Evolutionary conservation across 2,888 invertebrate genomes (phyloP).

Genomic region (Villa cingulata): DNA sequence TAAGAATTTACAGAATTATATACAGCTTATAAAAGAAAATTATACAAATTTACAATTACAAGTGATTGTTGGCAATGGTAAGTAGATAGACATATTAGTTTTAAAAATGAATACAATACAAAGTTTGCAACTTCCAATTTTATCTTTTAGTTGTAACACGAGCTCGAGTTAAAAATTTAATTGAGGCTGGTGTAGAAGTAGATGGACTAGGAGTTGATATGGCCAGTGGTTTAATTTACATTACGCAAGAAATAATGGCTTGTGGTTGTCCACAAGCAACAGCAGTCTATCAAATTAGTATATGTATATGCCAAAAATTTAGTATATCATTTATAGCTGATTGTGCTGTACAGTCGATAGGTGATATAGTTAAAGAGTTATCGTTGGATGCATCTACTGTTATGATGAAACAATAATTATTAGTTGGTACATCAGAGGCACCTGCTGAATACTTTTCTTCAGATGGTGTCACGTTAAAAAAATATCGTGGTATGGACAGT

Average conservation of each 20-base stretch:
- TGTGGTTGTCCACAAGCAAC: conserved; percentile 97
- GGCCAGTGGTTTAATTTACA: conserved; percentile 99
- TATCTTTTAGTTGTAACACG: conserved; percentile 68
- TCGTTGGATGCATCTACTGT: conserved; percentile 88
- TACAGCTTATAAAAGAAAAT: conserved; percentile 72
- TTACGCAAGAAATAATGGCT: conserved; percentile 98
- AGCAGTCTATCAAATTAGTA: conserved; percentile 90
- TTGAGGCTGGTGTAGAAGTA: conserved; percentile 93
- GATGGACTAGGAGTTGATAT: conserved; percentile 96
- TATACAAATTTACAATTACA: conserved; percentile 82
- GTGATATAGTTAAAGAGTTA: conserved; percentile 90
- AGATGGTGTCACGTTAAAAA: conserved; percentile 93
- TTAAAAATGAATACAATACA: background rate
- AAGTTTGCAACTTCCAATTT: conserved; percentile 22
- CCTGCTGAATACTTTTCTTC: conserved; percentile 99
- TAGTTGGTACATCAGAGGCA: conserved; percentile 96
- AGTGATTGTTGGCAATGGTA: conserved; percentile 89
- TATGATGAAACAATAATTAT: conserved; percentile 98
- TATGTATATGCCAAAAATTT: conserved; percentile 71
- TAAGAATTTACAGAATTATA: too few species aligned
- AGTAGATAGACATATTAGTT: conserved; percentile 15
- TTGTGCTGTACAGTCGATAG: conserved; percentile 93
- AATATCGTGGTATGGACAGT: conserved; percentile 98
- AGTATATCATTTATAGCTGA: conserved; percentile 97
- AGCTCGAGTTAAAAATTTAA: conserved; percentile 90